A percentile compares a stretch with the other conserved stretches of the same genome.
phyloP scores from a whole-genome alignment of 2,797 vertebrate species.

The Mergus octosetaceus region DNA sequence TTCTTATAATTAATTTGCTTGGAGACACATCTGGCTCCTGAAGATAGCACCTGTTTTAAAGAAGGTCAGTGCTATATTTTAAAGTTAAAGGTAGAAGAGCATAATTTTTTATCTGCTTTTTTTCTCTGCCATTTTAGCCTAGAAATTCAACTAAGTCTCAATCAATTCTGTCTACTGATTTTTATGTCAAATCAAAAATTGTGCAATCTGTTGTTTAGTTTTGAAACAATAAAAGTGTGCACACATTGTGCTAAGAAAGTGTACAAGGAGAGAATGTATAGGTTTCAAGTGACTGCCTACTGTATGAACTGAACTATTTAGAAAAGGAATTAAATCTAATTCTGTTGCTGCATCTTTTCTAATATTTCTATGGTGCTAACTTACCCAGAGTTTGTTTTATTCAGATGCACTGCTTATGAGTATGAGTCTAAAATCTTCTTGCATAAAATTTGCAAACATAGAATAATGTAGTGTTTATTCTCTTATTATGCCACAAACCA shows the following conservation, averaged over 20 bases:
- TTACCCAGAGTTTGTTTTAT: neutral
- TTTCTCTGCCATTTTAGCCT: slow-evolving; percentile 24
- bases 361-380: neutral
- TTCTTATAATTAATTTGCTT: slow-evolving; percentile 78
- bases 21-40: slow-evolving; percentile 76
- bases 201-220: neutral
- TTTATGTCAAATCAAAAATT: slow-evolving; percentile 38
- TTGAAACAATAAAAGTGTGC: neutral
- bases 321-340: neutral
- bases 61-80: slow-evolving; percentile 70
- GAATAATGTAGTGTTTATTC: slow-evolving; percentile 13
- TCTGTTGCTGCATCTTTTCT: neutral
- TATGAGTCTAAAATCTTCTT: neutral
- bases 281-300: neutral
- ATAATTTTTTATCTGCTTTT: slow-evolving; percentile 51
- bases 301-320: neutral
- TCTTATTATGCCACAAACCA: neutral
- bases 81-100: slow-evolving; percentile 51
- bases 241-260: neutral
- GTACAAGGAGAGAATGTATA: neutral
- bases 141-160: slow-evolving; percentile 31
- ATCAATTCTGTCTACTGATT: neutral
- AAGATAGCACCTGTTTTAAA: slow-evolving; percentile 74
- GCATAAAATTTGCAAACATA: slow-evolving; percentile 9
- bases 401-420: neutral